phyloP scores from a whole-genome alignment of 2,797 vertebrate species.

The Carcharodon carcharias region DNA sequence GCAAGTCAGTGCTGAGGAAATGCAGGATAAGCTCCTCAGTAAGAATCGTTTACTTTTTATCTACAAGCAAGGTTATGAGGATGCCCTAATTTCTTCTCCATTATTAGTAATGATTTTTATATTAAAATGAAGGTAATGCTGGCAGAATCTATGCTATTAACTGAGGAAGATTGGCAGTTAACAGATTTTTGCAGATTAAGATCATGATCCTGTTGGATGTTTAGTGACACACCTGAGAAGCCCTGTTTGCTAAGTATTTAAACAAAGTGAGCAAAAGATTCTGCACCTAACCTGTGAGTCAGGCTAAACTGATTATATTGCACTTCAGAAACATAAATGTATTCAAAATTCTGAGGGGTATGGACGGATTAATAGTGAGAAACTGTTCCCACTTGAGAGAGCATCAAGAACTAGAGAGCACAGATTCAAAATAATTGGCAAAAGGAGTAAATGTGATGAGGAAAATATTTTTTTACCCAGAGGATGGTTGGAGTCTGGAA shows the following conservation, averaged over 20 bases:
- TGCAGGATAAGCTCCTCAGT: background rate
- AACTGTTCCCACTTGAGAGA: too few species aligned
- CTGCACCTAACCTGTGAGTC: background rate
- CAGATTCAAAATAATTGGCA: too few species aligned
- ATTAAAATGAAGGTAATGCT: background rate
- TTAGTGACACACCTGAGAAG: background rate
- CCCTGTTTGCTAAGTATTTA: background rate
- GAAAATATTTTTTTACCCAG: too few species aligned
- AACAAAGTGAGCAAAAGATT: background rate
- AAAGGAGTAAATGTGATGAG: too few species aligned
- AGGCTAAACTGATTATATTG: background rate
- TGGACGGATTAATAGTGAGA: too few species aligned
- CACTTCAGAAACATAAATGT: background rate
- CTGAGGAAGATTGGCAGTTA: background rate
- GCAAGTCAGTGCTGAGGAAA: background rate
- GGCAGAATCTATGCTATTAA: background rate
- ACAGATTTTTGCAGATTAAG: background rate
- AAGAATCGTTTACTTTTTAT: background rate
- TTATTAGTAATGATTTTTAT: background rate
- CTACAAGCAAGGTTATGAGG: background rate
- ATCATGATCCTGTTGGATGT: background rate
- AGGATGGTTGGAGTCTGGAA: too few species aligned
- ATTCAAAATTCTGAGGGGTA: too few species aligned
- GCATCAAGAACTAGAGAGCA: too few species aligned
- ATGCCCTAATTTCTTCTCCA: background rate